These are phyloP conservation scores for Sebastes fasciatus DNA, from an alignment of 2,113 vertebrate species.

Conservation along the genomic window DNA sequence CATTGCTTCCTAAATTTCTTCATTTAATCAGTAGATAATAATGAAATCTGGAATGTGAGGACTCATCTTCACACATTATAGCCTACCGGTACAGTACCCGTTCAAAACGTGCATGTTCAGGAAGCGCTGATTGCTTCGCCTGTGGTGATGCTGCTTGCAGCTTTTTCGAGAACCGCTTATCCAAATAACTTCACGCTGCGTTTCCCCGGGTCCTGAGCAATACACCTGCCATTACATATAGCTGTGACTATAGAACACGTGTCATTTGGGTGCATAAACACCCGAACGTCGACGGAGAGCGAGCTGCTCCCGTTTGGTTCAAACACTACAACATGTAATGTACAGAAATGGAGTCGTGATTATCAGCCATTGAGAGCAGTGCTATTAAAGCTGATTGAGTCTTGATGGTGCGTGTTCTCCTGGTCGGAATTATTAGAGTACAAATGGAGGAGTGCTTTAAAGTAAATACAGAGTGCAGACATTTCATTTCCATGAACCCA, in stretches of 20 bases:
- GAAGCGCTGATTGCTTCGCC: no score
- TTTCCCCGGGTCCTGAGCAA: no score
- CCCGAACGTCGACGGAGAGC: neutral
- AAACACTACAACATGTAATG: constrained; percentile 11
- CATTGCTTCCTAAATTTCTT: constrained; percentile 21
- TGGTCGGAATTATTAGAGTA: constrained; percentile 30
- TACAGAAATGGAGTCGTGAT: constrained; percentile 34
- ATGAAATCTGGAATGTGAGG: constrained; percentile 28
- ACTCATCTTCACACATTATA: constrained; percentile 22
- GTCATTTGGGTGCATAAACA: neutral
- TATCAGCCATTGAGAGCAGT: constrained; percentile 21
- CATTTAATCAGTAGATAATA: constrained; percentile 36
- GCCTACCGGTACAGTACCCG: no score
- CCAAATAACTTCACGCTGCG: no score
- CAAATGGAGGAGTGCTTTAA: constrained; percentile 36
- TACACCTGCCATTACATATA: neutral
- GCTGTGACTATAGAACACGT: neutral
- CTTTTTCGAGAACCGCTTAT: no score
- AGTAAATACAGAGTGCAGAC: constrained; percentile 48
- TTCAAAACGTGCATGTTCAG: no score
- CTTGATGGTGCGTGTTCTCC: constrained; percentile 21
- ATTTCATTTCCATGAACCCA: constrained; percentile 46
- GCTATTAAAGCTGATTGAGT: constrained; percentile 39
- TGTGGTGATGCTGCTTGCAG: no score
- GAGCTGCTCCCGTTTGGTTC: neutral